Base-by-base conservation (phyloP, 2,888 invertebrate genomes). In the Argynnis bischoffii region DNA sequence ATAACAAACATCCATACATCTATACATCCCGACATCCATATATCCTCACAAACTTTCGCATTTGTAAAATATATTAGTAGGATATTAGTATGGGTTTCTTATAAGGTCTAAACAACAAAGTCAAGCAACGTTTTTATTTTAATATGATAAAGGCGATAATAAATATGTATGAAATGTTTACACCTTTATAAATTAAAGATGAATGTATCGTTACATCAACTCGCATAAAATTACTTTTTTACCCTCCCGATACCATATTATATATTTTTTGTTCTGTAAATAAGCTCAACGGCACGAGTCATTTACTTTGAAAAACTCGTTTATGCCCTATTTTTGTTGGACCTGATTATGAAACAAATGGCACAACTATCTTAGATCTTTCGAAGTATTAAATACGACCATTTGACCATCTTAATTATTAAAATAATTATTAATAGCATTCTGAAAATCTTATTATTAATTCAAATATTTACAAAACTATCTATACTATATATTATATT, bases 331-430 rank as follows among this genome's bases (percentile, higher is more conserved):
- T 61, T 18, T 61, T 61, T 51, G 41, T 51, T 41, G 51, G 35
- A 51, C 51, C 50, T 61, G 61, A 51, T 61, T 51, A 51, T 61
- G 61, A 61, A n/a, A 61, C 50, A 61, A 48, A 59, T 59, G 59
- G 48, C 13, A 48, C n/a, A 31, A 48, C 47, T 48, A 59, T 59
- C 21, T 14, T 48, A 59, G n/a, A 26, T n/a, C 48, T 59, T 59
- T 59, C 48, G n/a, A 35, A n/a, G 55, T n/a, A 55, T 31, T 55
- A 55, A 41, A 41, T 8, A 11, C 35, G 35, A 8, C 35, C 35
- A 41, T 11, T 11, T 41, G 11, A 11, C 11, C 35, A 11, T 41
- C 8, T 8, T 11, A 41, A 11, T 41, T 41, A 41, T 41, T 26
- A 26, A 26, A 26, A 26, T 26, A 26, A 26, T 4, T 21, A 21